Base-by-base conservation (phyloP, 1,140 invertebrate species). In the Platorchestia sp. region DNA sequence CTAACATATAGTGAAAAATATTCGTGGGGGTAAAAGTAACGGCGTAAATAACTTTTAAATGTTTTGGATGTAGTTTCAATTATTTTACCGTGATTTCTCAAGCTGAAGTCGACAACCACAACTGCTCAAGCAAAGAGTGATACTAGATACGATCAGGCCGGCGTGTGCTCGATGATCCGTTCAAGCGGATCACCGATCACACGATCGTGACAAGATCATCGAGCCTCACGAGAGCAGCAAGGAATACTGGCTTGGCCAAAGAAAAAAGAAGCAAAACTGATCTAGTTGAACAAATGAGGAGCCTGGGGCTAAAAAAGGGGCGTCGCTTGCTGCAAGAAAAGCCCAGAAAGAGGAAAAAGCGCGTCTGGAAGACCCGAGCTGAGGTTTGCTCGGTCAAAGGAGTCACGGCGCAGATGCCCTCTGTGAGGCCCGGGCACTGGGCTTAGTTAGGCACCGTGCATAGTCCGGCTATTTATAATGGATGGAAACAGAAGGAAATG, bases 161-260 rank as follows among this genome's bases (percentile, higher is more conserved):
- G 87, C 41, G 87, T 90, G 87, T 22, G 87, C 87, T 90, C 87
- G 87, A 42, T 90, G 87, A 44, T 45, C 87, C 87, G 41, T 90
- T 14, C 87, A 44, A 42, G 41, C 87, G 87, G 5, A 90, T 45
- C 87, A 43, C 87, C 87, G 59, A 90, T 90, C 44, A 44, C 44
- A 44, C 44, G 87, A 90, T 90, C 87, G 87, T 90, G 87, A 90
- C 41, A 27, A 43, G 87, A 90, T 90, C 41, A 90, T 75, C 59
- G 40, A 40, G 59, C 16, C 41, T 0, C 5, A 14, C 5, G 36
- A 6, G 41, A 40, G 41, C 7, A 7, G 86, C 7, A 42, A 40
- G 47, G 19, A 6, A 10, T 27, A 75, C 59, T 51, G 59, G 22
- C 0, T 3, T 90, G 87, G 87, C 42, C 87, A 90, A 90, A 0